Conservation (phyloP, 2,888 invertebrate species). For the Caenorhabditis sp. region DNA sequence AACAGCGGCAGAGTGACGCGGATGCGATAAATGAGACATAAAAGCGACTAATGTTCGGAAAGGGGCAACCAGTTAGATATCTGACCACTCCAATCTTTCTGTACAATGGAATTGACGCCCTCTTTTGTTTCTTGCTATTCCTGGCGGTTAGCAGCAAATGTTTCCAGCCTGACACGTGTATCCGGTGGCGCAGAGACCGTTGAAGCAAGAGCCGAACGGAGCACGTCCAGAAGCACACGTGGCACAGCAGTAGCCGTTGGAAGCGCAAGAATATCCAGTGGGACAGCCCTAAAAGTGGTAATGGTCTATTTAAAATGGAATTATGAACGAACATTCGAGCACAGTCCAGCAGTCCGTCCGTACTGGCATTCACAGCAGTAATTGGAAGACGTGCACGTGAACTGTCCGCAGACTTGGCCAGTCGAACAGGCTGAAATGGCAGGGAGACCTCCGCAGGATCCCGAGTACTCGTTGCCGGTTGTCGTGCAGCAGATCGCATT, state of each 20-base stretch:
- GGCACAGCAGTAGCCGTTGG: conserved; percentile 71
- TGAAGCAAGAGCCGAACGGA: conserved; percentile 72
- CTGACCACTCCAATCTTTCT: no score
- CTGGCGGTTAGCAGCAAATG: conserved; percentile 66
- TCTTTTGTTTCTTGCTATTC: conserved; percentile 11
- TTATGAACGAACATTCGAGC: conserved; percentile 54
- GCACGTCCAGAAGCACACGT: conserved; percentile 63
- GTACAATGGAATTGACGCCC: no score
- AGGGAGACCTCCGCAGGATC: conserved; percentile 71
- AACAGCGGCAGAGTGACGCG: conserved; percentile 5
- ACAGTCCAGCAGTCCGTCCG: conserved; percentile 69
- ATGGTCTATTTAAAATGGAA: no score
- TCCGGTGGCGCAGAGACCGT: conserved; percentile 67
- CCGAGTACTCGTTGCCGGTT: conserved; percentile 71
- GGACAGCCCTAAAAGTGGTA: conserved; percentile 64
- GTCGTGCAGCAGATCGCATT: conserved; percentile 72
- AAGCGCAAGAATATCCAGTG: conserved; percentile 62
- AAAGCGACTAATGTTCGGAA: conserved; percentile 11
- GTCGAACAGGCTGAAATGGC: conserved; percentile 67
- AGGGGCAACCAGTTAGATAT: conserved; percentile 39
- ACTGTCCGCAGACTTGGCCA: conserved; percentile 54
- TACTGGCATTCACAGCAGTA: conserved; percentile 75
- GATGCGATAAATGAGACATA: conserved; percentile 12
- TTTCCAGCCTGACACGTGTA: conserved; percentile 71
- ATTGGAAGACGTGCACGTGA: conserved; percentile 71